phyloP scores from a whole-genome alignment of 2,113 vertebrate genomes.

The Herpailurus yagouaroundi region DNA sequence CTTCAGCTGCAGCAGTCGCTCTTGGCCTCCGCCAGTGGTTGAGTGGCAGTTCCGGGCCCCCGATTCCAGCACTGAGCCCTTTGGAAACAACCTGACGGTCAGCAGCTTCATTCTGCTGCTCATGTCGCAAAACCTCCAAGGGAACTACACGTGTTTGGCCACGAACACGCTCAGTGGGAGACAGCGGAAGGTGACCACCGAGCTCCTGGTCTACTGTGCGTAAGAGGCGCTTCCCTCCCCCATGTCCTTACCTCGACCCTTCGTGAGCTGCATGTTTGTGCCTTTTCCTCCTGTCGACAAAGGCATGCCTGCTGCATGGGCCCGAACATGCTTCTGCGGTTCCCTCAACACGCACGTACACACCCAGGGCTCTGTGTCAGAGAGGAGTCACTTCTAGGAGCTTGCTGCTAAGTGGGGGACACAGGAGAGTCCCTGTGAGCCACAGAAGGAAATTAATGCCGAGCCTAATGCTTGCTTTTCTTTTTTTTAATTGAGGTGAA shows the following conservation, averaged over 20 bases:
- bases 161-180: constrained; percentile 81
- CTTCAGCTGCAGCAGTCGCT: constrained; percentile 85
- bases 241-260: neutral
- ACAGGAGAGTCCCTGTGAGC: neutral
- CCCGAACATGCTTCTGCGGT: rapidly evolving
- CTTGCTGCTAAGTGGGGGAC: neutral
- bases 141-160: constrained; percentile 88
- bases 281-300: neutral
- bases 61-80: neutral
- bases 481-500: neutral
- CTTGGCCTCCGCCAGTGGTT: constrained; percentile 79
- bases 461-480: neutral
- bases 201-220: constrained; percentile 93
- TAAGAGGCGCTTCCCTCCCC: constrained; percentile 51
- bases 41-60: constrained; percentile 81
- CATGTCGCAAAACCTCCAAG: constrained; percentile 84
- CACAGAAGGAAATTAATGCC: neutral
- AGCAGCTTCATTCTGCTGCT: constrained; percentile 77
- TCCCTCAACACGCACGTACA: rapidly evolving
- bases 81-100: constrained; percentile 46
- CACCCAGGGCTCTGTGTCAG: neutral
- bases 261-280: rapidly evolving
- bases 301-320: neutral
- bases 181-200: constrained; percentile 60
- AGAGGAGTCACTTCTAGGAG: neutral